Evolutionary conservation across 2,888 invertebrate genomes (phyloP).

Genomic region (Drosophila cognata): DNA sequence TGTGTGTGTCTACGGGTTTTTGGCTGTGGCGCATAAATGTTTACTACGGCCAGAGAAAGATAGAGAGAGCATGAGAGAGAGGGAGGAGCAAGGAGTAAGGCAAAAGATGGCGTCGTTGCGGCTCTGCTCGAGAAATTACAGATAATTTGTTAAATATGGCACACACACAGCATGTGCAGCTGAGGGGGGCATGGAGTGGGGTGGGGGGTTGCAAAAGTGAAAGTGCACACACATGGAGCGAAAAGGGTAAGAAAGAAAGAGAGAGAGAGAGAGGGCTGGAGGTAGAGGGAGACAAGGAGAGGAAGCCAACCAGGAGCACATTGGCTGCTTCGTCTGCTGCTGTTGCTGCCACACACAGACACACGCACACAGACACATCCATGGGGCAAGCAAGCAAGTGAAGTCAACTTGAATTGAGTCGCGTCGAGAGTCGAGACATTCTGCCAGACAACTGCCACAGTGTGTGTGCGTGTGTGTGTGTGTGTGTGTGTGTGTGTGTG

Average conservation of each 20-base stretch:
- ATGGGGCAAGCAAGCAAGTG: conserved; percentile 49
- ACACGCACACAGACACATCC: conserved; percentile 6
- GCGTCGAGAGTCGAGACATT: conserved; percentile 76
- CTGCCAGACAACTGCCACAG: conserved; percentile 70
- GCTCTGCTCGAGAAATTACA: conserved; percentile 79
- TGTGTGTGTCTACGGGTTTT: conserved; percentile 28
- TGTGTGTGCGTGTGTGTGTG: conserved; percentile 30
- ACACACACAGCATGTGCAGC: conserved; percentile 45
- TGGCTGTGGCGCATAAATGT: conserved; percentile 47
- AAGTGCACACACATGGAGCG: conserved; percentile 57
- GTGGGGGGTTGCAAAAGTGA: conserved; percentile 57
- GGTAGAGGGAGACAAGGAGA: background rate
- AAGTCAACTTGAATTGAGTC: conserved; percentile 60
- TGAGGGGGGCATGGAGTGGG: background rate
- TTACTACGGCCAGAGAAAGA: conserved; percentile 32
- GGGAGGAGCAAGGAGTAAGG: conserved; percentile 14
- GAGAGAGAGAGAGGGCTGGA: background rate
- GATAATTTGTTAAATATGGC: conserved; percentile 82
- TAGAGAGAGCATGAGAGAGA: background rate
- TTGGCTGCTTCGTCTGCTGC: conserved; percentile 38
- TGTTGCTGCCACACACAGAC: conserved; percentile 16
- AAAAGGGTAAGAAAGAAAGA: conserved; percentile 2
- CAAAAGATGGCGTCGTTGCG: conserved; percentile 63
- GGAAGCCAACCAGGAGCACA: conserved; percentile 29
- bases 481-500: conserved; percentile 40